A percentile compares a stretch with the other conserved stretches of the same genome.
Evolutionary conservation across 2,888 invertebrate species (phyloP).

Genomic region (Ditula angustiorana): DNA sequence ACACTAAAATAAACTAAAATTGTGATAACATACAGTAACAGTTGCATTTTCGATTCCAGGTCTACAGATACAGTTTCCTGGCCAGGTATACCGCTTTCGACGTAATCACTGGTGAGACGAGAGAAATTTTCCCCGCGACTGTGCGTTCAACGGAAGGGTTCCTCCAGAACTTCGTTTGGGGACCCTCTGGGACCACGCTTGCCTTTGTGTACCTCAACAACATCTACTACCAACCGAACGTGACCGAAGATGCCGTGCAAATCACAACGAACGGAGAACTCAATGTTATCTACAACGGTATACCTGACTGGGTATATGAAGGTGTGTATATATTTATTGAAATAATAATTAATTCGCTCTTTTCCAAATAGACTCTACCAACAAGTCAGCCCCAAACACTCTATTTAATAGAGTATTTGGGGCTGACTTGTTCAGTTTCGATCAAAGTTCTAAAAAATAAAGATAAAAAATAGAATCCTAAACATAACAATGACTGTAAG

Average conservation of each 20-base stretch:
- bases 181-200: slow-evolving; percentile 89
- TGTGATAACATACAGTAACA: no score
- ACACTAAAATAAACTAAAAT: no score
- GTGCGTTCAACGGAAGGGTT: slow-evolving; percentile 67
- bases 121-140: slow-evolving; percentile 60
- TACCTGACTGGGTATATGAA: slow-evolving; percentile 98
- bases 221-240: slow-evolving; percentile 89
- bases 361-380: no score
- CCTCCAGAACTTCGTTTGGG: slow-evolving; percentile 92
- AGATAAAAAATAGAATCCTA: no score
- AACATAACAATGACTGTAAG: no score
- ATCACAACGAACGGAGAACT: slow-evolving; percentile 87
- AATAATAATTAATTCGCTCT: no score
- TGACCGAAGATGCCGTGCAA: slow-evolving; percentile 72
- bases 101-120: slow-evolving; percentile 77
- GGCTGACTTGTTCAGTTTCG: no score
- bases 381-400: no score
- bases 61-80: slow-evolving; percentile 92
- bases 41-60: slow-evolving; percentile 72
- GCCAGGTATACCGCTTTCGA: slow-evolving; percentile 91
- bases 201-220: slow-evolving; percentile 91
- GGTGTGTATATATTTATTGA: slow-evolving; percentile 80
- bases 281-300: slow-evolving; percentile 91
- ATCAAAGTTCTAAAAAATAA: no score
- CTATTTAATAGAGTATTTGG: no score